These are phyloP conservation scores for Rhinoraja longicauda DNA, from an alignment of 2,797 vertebrate species.

Conservation along the genomic window DNA sequence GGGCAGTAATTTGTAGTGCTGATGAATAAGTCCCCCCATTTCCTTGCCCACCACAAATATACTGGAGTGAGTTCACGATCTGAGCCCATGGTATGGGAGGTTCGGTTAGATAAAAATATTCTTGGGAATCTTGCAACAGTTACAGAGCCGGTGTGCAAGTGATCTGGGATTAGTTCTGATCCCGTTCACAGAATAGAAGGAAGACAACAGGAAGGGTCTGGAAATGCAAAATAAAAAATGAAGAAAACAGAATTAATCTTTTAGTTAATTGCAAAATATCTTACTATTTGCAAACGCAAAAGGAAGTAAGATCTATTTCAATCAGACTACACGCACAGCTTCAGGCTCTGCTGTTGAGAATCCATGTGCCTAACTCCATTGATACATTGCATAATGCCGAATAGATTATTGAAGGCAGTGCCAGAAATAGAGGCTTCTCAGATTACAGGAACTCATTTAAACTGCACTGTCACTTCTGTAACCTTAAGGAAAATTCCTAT, in stretches of 20 bases:
- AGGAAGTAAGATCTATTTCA: background rate
- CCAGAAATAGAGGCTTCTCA: background rate
- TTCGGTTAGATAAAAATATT: background rate
- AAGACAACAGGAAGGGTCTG: background rate
- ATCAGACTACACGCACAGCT: background rate
- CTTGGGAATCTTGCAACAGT: background rate
- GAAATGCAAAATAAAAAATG: background rate
- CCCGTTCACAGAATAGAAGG: background rate
- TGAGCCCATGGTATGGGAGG: background rate
- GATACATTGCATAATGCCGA: background rate
- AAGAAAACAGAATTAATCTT: background rate
- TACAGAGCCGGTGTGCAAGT: no score
- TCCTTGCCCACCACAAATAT: background rate
- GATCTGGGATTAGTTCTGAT: background rate
- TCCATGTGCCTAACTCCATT: background rate
- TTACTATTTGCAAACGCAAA: background rate
- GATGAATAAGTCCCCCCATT: background rate
- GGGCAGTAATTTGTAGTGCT: background rate
- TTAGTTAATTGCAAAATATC: background rate
- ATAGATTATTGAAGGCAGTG: background rate
- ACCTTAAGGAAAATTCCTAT: constrained; percentile 26
- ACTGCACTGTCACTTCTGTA: constrained; percentile 24
- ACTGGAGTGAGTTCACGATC: background rate
- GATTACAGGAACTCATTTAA: constrained; percentile 25
- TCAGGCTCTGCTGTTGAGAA: background rate